Base-by-base conservation (phyloP, 2,888 invertebrate species). In the Drosophila anomalata region DNA sequence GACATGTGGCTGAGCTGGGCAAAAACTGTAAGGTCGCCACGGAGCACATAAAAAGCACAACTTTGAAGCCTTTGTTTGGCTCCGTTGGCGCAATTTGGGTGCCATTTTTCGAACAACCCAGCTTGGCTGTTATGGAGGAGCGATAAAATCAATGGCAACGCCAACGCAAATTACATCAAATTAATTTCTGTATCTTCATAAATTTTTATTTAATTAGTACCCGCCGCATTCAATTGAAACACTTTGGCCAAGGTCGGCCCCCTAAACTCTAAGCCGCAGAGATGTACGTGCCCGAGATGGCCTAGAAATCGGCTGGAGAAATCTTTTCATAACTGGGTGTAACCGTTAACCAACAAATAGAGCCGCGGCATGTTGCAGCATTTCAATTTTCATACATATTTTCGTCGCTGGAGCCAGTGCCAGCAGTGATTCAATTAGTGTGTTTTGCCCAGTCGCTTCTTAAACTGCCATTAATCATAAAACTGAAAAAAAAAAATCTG, bases 81-180 rank as follows among this genome's bases (percentile, higher is more conserved):
- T 67, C 69, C 60, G 78, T 76, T 78, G 82, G 54, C 66, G 76
- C 80, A 85, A 85, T 81, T 81, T 81, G 81, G 83, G 39, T 82
- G 82, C 77, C 78, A 69, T 72, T 85, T 79, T 76, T 22, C 14
- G 14, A 61, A 36, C 50, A 44, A 22, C 36, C 36, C 62, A 47
- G 52, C 24, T 20, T 44, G 22, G 31, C 50, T 2, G 48, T 17
- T 48, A 24, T 17, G 50, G 3, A 5, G 14, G 9, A n/a, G 52
- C 52, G 65, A 66, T 66, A 66, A 66, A 66, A 68, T 68, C 68
- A 68, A 67, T 68, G 57, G 62, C 69, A 76, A 83, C 82, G 79
- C 82, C 83, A 82, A 83, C 83, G 86, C 86, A 78, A 69, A 84
- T 76, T 77, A 81, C 77, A 81, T 73, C 69, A 77, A 72, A 77